Evolutionary conservation across 2,888 invertebrate species (phyloP).

Genomic region (Chrysotoxum bicinctum): DNA sequence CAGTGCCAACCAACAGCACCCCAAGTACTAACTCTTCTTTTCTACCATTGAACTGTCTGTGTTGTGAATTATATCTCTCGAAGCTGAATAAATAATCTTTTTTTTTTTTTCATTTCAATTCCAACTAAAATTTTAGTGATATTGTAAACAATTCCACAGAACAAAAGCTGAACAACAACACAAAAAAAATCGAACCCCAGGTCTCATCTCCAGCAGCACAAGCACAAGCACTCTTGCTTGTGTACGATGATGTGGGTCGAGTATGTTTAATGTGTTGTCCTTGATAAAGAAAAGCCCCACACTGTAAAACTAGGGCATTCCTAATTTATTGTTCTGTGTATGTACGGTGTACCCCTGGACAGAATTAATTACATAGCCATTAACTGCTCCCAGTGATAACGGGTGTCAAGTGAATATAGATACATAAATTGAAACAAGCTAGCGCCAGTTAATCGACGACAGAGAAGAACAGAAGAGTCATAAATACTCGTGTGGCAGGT

Average conservation of each 20-base stretch:
- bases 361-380: constrained; percentile 63
- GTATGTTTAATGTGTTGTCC: constrained; percentile 33
- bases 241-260: constrained; percentile 9
- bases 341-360: constrained; percentile 9
- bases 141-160: constrained; percentile 30
- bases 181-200: not conserved
- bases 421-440: constrained; percentile 29
- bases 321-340: constrained; percentile 25
- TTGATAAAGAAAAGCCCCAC: constrained; percentile 35
- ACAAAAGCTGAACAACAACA: constrained; percentile 5
- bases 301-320: constrained; percentile 16
- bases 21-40: not conserved
- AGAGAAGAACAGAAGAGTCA: not conserved
- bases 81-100: constrained; percentile 27
- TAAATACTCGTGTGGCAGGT: constrained; percentile 15
- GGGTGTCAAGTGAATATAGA: constrained; percentile 26
- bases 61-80: constrained; percentile 19
- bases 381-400: constrained; percentile 38
- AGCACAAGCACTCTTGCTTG: not conserved
- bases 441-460: constrained; percentile 48
- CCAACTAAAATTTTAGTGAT: constrained; percentile 13
- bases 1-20: not conserved
- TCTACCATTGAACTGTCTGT: constrained; percentile 20
- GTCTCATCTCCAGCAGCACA: not conserved
- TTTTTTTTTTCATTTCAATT: not conserved